Evolutionary conservation across 1,140 invertebrate species (phyloP), one percentile per base, ranked within the genome.

Genomic region (Drosophila nikananu): DNA sequence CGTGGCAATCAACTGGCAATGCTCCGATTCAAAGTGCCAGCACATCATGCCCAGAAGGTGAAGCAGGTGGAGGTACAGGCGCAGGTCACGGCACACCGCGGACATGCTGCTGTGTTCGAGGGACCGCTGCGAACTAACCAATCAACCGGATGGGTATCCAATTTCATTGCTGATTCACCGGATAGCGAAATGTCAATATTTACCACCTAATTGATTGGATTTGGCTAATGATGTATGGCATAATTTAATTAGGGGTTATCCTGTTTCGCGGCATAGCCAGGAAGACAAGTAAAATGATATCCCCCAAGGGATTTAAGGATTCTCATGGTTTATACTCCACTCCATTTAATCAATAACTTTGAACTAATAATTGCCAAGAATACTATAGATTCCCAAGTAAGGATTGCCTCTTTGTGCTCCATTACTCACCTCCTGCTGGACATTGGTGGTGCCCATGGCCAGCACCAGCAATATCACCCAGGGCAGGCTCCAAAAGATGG

Each of bases 21-120:
- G 32, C 13, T 65, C 65, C 9, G 46, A 17, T 23, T 89, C 84
- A 6, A 84, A 58, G 1, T 54, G 42, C 17, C 68, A 74, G 46
- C 81, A 86, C 25, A 90, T 25, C 55, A 86, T 52, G 37, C 86
- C 86, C 23, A 90, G 15, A 1, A 58, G 4, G 42, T 74, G 35
- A 1, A 90, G 48, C 6, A 68, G 27, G 9, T 62, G 52, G 5
- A 90, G 59, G 21, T 90, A 82, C 17, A 75, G 30, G 2, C 67
- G 76, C 12, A 90, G 62, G 59, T 82, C 68, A 37, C 72, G 79
- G 58, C 71, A 70, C 10, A 64, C 52, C 12, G 17, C 6, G 25
- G 67, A 76, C 86, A 89, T 89, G 15, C n/a, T 90, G 19, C 23
- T 78, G 41, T 15, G 37, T n/a, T 17, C 19, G 35, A 81, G 51